These are phyloP conservation scores for Barnardius zonarius DNA, from an alignment of 2,113 vertebrate species.

Conservation along the genomic window DNA sequence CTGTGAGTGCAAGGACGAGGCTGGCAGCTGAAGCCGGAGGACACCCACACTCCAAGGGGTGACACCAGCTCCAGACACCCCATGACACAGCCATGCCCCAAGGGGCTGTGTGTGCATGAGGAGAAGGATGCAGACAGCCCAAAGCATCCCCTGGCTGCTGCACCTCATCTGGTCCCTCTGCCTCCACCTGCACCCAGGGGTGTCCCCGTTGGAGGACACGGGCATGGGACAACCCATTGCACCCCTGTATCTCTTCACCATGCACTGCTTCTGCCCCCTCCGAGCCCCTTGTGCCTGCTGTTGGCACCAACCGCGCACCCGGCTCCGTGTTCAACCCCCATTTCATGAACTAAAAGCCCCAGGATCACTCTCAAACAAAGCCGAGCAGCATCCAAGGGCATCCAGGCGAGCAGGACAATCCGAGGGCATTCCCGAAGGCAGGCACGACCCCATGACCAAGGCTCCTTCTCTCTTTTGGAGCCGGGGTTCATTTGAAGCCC, in stretches of 20 bases:
- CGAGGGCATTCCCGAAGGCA: background rate
- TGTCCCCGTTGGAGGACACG: background rate
- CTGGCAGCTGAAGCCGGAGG: background rate
- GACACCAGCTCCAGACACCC: background rate
- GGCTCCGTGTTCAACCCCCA: background rate
- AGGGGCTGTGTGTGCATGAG: background rate
- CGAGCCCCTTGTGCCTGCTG: background rate
- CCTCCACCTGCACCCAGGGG: background rate
- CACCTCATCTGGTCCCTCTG: background rate
- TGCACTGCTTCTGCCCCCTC: background rate
- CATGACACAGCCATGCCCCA: accelerated
- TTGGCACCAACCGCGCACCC: background rate
- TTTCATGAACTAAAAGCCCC: accelerated
- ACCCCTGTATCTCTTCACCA: accelerated
- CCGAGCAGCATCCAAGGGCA: background rate
- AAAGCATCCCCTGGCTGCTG: background rate
- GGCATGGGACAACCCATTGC: background rate
- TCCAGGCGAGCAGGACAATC: background rate
- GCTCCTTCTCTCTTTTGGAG: background rate
- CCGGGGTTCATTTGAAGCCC: background rate
- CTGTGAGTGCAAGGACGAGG: too few species aligned
- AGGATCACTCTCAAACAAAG: accelerated
- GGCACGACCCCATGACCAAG: background rate
- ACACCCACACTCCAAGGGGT: accelerated
- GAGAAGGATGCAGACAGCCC: background rate